Base-by-base conservation (phyloP, 2,797 vertebrate genomes). In the Brachymystax lenok region DNA sequence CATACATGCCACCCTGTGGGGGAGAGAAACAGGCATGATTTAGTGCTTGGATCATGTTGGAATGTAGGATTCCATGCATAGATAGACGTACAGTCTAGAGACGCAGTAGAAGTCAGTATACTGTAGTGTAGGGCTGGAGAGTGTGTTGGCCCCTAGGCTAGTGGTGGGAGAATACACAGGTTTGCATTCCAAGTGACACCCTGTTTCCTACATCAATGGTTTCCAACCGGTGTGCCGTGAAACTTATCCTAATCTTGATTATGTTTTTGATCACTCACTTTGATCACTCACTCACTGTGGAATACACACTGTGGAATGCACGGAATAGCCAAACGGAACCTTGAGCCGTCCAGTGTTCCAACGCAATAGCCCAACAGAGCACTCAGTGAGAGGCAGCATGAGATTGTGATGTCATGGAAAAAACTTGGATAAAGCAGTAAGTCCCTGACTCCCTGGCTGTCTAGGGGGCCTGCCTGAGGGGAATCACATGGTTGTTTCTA, bases 1-100 rank as follows among this genome's bases (percentile, higher is more conserved):
- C 96, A 92, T 98, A 99, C 97, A 99, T 98, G 96, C 98, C 98
- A 94, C 98, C 98, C 98, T 99, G 93, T 5, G 35, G 71, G 16
- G 28, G 27, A 63, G 56, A 64, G 5, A 33, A 13, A 21, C 10
- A 63, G 14, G 4, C 5, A 56, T n/a, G 7, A 33, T 21, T 19
- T 21, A 59, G n/a, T 6, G 17, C 54, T 59, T 59, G 40, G 40
- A 0, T 35, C 40, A 46, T 46, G 40, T 59, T 7, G 7, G 3
- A 59, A 59, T n/a, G 17, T n/a, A 59, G 54, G 17, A 54, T 14
- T 12, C 2, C 54, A 59, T n/a, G 7, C 19, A n/a, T 6, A 59
- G 5, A n/a, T 19, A 59, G 1, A 5, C 2, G 17, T 19, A 54
- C 17, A 54, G 52, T 16, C 52, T 51, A 56, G 54, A 5, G 19